A percentile compares a stretch with the other conserved stretches of the same genome.
Conservation (phyloP, 2,113 vertebrate species). For the Forbesichthys papilliferus region DNA sequence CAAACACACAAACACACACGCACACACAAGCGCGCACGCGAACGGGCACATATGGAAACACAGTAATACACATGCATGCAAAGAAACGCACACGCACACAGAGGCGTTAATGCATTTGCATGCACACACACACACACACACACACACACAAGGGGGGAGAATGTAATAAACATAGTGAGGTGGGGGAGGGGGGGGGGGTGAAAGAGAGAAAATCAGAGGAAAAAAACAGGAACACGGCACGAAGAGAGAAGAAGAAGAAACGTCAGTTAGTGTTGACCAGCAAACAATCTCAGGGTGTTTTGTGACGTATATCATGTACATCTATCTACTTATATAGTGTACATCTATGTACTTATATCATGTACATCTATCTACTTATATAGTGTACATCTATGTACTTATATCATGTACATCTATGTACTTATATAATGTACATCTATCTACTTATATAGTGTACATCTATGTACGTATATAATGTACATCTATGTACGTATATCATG, state of each 20-base stretch:
- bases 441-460: no score
- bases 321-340: neutral
- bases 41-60: neutral
- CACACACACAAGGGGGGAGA: neutral
- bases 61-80: slow-evolving; percentile 1
- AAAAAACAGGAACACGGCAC: neutral
- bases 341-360: no score
- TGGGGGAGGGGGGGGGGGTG: no score
- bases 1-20: slow-evolving; percentile 6
- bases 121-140: neutral
- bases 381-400: no score
- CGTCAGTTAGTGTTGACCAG: neutral
- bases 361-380: no score
- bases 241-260: neutral
- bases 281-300: neutral
- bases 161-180: no score
- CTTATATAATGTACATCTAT: no score
- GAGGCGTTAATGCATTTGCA: neutral
- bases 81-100: neutral
- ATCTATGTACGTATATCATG: no score
- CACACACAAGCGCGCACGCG: slow-evolving; percentile 7
- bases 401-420: no score
- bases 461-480: no score
- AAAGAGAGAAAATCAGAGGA: neutral
- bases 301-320: neutral